Base-by-base conservation (phyloP, 2,888 invertebrate species). In the Andrena chrysosceles region DNA sequence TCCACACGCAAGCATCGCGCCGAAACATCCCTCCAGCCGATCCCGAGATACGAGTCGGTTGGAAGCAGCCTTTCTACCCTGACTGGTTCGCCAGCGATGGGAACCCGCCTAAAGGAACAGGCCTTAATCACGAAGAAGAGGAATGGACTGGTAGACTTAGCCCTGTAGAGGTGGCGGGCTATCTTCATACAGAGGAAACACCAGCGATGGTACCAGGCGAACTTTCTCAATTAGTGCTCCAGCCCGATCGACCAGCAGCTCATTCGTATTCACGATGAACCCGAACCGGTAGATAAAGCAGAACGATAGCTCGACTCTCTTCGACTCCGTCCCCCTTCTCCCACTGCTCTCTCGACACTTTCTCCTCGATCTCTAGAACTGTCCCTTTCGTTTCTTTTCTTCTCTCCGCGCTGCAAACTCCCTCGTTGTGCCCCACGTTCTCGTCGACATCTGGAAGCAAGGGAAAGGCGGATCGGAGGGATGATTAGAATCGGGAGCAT, bases 151-250 rank as follows among this genome's bases (percentile, higher is more conserved):
- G 68, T 20, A 56, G 81, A 73, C 56, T 82, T 82, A 64, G 8
- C 70, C 72, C 66, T 66, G 42, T 3, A 71, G 71, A 62, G 76
- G 67, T 67, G 66, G 83, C 74, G 54, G 83, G 69, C 64, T 86
- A 87, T 81, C 80, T 87, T 74, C 76, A 81, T 85, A 62, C 77
- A 60, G 73, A 72, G 88, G 78, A 81, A 85, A 82, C 81, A 83
- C 83, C 68, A 66, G 78, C 77, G 74, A 75, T 63, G 77, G 77
- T 79, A 83, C 74, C 83, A 75, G 6, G 76, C 77, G 81, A 91
- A 91, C 89, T 91, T 91, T 91, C 91, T 91, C 91, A 91, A 91
- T 91, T 91, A 91, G 90, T 89, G 87, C 84, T 86, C 63, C 70
- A 83, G 82, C 80, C 86, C 86, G 86, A 91, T 91, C 91, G 89